Evolutionary conservation across 2,797 vertebrate genomes (phyloP), one percentile per base, ranked within the genome.

Genomic region (Scomberomorus guttatus): DNA sequence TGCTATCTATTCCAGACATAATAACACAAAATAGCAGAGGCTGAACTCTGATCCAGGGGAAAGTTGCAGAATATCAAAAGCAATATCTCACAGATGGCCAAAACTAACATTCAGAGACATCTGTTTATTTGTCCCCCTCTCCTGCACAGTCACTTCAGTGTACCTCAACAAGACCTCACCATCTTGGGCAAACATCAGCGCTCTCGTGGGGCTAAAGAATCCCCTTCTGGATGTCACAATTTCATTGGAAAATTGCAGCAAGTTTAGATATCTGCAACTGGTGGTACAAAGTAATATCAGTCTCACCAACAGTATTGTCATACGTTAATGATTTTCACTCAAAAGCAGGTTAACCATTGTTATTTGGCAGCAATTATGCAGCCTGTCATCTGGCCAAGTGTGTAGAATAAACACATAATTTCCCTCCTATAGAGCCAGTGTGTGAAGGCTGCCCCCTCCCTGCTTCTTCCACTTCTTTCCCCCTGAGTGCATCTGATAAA

Each of bases 401-500:
- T 88, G 77, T 83, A 89, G 83, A 91, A 90, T 89, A 92, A 93
- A 93, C 87, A 90, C 84, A 90, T 91, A 67, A 89, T 89, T 90
- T 89, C 75, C 83, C 87, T 85, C 87, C 85, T 90, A 90, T 89
- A 87, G 86, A 86, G 85, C 76, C 66, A 66, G 71, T 48, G 73
- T 81, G 77, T 70, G 76, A 44, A 14, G 27, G 32, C 81, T 56
- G 58, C 62, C 60, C 62, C 39, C 72, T 66, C 72, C 68, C 72
- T 70, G 61, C 77, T 80, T 78, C 78, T 78, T 89, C 81, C 80
- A 75, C 85, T 81, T 75, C 79, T 82, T 83, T 82, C 73, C 86
- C 20, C 92, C 83, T 9, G 64, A 90, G 90, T 91, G 84, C 84
- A 89, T 93, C 88, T 93, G 90, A 94, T 94, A 91, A 94, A 94